Base-by-base conservation (phyloP, 2,888 invertebrate genomes). In the Fabriciana adippe region DNA sequence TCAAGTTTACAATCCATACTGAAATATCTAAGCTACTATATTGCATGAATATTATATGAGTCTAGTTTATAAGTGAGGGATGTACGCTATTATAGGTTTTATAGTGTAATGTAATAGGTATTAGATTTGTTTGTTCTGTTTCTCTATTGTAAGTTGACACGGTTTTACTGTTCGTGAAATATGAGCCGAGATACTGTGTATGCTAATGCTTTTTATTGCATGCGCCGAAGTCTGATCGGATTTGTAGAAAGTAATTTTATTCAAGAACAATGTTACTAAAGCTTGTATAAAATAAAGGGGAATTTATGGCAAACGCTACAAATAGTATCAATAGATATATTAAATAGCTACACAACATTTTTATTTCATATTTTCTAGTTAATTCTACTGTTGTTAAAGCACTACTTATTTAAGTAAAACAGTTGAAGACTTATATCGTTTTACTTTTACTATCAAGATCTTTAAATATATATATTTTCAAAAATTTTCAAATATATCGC, bases 131-230 rank as follows among this genome's bases (percentile, higher is more conserved):
- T 59, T 54, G 48, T 47, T 31, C 50, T 66, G 1, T 41, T 31
- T 55, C 48, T 50, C 41, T 61, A 41, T 48, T 16, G 64, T 57
- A n/a, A 55, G 54, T 54, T 48, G 55, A 59, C 59, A 54, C 8
- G 47, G 59, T 59, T 54, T 66, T 63, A 48, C 82, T 79, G 75
- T 79, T 77, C 80, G 82, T 85, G 84, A 84, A 86, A 84, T 82
- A 83, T 80, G 78, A 78, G 76, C 76, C 75, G 75, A 76, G 75
- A 66, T 59, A 60, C 54, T 80, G 79, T 81, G 77, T 85, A 85
- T 86, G 85, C 81, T 86, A 87, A 87, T 84, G 81, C 80, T 82
- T 84, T 87, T 85, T 86, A 84, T 86, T 78, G 79, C 80, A 75
- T 67, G 55, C 80, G 81, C 75, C 75, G 72, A 76, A 77, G 79